Evolutionary conservation across 2,113 vertebrate genomes (phyloP).

Genomic region (Oenanthe melanoleuca): DNA sequence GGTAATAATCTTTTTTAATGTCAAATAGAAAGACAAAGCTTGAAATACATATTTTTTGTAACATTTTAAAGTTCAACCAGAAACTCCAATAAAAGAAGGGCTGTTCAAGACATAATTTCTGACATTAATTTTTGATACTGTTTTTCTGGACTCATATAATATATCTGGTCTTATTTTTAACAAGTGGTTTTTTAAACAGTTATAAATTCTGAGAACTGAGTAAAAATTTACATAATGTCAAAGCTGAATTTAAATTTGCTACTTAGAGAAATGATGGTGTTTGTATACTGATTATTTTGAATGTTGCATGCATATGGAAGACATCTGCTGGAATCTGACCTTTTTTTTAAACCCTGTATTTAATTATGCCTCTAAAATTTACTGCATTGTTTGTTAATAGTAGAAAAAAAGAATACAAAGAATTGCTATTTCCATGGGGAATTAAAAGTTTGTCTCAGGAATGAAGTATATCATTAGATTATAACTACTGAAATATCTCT

Average conservation of each 20-base stretch:
- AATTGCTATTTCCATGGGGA: neutral
- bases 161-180: neutral
- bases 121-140: neutral
- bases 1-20: conserved; percentile 55
- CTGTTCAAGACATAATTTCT: neutral
- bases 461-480: neutral
- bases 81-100: neutral
- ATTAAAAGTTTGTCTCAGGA: neutral
- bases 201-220: neutral
- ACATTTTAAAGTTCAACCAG: conserved; percentile 37
- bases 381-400: neutral
- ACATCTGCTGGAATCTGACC: neutral
- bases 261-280: neutral
- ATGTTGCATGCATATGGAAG: neutral
- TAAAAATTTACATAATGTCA: neutral
- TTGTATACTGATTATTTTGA: neutral
- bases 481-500: neutral
- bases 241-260: neutral
- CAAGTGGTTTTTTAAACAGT: neutral
- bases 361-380: neutral
- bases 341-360: neutral
- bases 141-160: neutral
- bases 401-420: neutral
- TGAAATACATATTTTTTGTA: neutral
- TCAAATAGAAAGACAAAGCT: conserved; percentile 9